Percentiles rank a stretch among this genome's conserved stretches.
Evolutionary conservation across 2,888 invertebrate genomes (phyloP).

Genomic region (Neuroscelio doddi): DNA sequence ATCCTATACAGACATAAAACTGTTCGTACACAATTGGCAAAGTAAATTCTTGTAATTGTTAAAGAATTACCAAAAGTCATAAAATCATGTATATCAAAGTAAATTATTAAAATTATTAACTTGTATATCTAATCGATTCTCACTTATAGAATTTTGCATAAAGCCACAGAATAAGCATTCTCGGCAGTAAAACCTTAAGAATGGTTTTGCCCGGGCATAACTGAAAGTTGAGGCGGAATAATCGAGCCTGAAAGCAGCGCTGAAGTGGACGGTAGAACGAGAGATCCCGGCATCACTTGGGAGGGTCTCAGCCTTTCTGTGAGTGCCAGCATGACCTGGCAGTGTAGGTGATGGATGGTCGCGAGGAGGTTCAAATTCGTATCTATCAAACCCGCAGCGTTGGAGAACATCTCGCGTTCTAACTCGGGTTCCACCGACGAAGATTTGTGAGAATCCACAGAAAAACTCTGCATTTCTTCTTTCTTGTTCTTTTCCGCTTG

Average conservation of each 20-base stretch:
- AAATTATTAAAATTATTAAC: too few relatives aligned
- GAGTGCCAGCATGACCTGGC: conserved; percentile 69
- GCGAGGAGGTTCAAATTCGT: conserved; percentile 69
- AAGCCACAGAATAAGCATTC: too few relatives aligned
- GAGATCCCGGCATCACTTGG: conserved; percentile 55
- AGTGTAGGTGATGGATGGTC: conserved; percentile 69
- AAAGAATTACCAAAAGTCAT: too few relatives aligned
- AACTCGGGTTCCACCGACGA: conserved; percentile 16
- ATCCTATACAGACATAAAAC: too few relatives aligned
- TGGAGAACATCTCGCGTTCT: conserved; percentile 58
- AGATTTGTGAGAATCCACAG: conserved; percentile 23
- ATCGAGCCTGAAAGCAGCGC: conserved; percentile 34
- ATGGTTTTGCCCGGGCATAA: conserved; percentile 58
- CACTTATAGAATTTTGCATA: too few relatives aligned
- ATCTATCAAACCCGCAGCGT: conserved; percentile 68
- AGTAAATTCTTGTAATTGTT: too few relatives aligned
- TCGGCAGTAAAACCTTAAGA: too few relatives aligned
- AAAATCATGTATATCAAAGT: too few relatives aligned
- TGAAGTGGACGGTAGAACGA: conserved; percentile 57
- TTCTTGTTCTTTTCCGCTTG: conserved; percentile 70
- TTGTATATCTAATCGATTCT: too few relatives aligned
- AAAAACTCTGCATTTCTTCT: conserved; percentile 8
- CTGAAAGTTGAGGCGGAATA: conserved; percentile 58
- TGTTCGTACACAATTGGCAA: too few relatives aligned
- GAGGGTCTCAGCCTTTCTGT: conserved; percentile 67